Conservation (phyloP, 2,113 vertebrate species). For the Cebus imitator region DNA sequence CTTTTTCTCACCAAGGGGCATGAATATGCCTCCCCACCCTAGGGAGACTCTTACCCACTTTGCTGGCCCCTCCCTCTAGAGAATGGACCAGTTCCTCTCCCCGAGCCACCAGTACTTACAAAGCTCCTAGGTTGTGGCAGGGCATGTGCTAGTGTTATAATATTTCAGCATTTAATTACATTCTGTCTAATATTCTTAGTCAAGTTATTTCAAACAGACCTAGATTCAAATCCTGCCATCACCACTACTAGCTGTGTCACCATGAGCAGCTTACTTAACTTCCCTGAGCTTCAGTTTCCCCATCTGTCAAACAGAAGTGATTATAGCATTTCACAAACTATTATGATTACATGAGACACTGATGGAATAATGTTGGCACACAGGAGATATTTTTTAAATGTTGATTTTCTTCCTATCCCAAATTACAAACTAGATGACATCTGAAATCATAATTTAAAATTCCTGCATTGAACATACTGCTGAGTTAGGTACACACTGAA, state of each 20-base stretch:
- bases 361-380: not conserved
- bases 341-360: not conserved
- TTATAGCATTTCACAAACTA: not conserved
- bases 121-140: not conserved
- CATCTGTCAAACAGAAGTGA: not conserved
- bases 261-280: not conserved
- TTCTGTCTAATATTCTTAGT: not conserved
- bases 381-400: not conserved
- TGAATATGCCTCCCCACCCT: not conserved
- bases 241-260: not conserved
- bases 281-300: not conserved
- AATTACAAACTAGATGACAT: not conserved
- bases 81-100: not conserved
- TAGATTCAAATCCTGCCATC: not conserved
- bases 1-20: not conserved
- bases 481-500: not conserved
- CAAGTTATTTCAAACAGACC: not conserved
- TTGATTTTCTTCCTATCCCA: not conserved
- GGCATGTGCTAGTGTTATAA: not conserved
- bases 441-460: not conserved
- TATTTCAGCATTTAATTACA: not conserved
- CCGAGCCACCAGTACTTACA: not conserved
- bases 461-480: not conserved
- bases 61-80: not conserved
- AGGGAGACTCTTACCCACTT: not conserved